Base-by-base conservation (phyloP, 2,113 vertebrate genomes). In the Nycticorax nycticorax region DNA sequence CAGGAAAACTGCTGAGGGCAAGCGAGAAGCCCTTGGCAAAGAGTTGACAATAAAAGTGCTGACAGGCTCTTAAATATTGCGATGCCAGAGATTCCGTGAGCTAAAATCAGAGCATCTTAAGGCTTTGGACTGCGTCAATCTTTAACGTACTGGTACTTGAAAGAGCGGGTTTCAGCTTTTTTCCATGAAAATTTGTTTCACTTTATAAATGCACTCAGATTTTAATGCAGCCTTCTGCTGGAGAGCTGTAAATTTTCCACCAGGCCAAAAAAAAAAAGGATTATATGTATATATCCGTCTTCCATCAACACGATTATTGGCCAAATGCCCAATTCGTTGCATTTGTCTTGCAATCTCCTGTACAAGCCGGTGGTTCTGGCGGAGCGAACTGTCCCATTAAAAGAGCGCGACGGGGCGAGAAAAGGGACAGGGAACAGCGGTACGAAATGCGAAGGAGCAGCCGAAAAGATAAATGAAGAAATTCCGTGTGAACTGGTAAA, bases 331-430 rank as follows among this genome's bases (percentile, higher is more conserved):
- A 22, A 80, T n/a, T 48, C 24, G 8, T 89, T 89, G 43, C 19
- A 23, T 85, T 90, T 75, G 16, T 64, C 48, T 66, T 81, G 28
- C 15, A 45, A 14, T 50, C 47, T 74, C 35, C 45, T 43, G 9
- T 45, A 26, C 0, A n/a, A 85, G 8, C 20, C 7, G 9, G 9
- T 33, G 3, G 4, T 30, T 74, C 71, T 63, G 43, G 17, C 32
- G 43, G 24, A 55, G 27, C 0, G 4, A 87, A 87, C 81, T 8
- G 76, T 48, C 9, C 12, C 8, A 6, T 72, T 39, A 47, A 77
- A 27, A 35, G 10, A 55, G 12, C 48, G 10, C 0, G 6, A 11
- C 1, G 52, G 28, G 12, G 4, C 1, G 1, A 62, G 8, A 6
- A 5, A 91, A 95, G 7, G 13, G 17, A 11, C 1, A 4, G 13